Base-by-base conservation (phyloP, 2,113 vertebrate genomes). In the Gnathonemus longibarbis region DNA sequence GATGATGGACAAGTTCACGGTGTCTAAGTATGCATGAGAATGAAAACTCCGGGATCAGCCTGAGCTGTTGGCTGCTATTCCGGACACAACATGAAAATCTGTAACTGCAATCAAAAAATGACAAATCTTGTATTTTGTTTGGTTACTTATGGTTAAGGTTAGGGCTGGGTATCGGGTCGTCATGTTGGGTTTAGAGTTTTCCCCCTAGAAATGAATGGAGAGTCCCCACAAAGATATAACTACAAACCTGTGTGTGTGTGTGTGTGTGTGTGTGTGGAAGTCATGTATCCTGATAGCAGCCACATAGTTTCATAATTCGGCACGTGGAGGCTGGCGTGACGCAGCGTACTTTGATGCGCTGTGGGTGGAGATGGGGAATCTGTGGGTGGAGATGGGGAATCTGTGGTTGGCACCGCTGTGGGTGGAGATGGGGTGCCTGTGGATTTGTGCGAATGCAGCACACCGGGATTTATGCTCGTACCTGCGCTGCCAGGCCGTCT, bases 391-490 rank as follows among this genome's bases (percentile, higher is more conserved):
- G 48, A 66, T 45, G 31, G 49, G 83, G 49, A n/a, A 27, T n/a
- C 83, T 62, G 15, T 3, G 15, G 0, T 52, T 52, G 50, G 50
- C 0, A 17, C 0, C 50, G 50, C 50, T 52, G 50, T 52, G 50
- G 50, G 50, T 15, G 50, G 15, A 52, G 50, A 52, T 50, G 49
- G 49, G 49, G 48, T 74, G 52, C 2, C 48, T 52, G 48, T 88
- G 88, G 52, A 88, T 46, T 90, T 92, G 91, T 91, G 89, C 93
- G 91, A 91, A 90, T 92, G 92, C 90, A 88, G 90, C 91, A 92
- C 92, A 91, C 24, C n/a, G 93, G 94, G 94, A 95, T 94, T 93
- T 93, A 93, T 92, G 92, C 92, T 93, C 92, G 94, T 94, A 94
- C 94, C 93, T 96, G 92, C 45, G 90, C 95, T 94, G 92, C 93